These are phyloP conservation scores for Irena cyanogastra DNA, from an alignment of 2,113 vertebrate species.

Conservation along the genomic window DNA sequence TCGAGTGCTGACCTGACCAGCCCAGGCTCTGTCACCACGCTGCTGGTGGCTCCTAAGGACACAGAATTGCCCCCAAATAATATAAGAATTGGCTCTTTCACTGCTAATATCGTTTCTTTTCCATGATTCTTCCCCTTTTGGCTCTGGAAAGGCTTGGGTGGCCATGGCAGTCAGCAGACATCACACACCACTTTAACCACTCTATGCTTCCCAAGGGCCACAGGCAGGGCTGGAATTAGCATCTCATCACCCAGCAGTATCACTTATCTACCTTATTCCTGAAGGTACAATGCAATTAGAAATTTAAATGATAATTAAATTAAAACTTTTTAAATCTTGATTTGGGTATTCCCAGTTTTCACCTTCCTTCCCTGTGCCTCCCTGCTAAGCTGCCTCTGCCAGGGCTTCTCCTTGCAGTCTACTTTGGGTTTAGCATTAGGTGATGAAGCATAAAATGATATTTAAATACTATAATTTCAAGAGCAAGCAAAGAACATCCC, in stretches of 20 bases:
- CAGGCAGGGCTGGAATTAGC: neutral
- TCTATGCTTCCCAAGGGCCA: neutral
- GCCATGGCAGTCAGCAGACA: accelerated
- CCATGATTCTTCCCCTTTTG: accelerated
- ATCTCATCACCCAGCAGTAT: neutral
- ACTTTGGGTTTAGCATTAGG: neutral
- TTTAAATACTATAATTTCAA: constrained; percentile 27
- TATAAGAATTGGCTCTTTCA: accelerated
- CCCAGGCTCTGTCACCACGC: neutral
- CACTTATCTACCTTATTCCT: neutral
- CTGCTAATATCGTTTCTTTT: neutral
- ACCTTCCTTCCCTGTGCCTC: neutral
- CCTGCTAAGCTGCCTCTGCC: neutral
- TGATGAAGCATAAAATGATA: constrained; percentile 6
- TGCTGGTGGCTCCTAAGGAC: neutral
- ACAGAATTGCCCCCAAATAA: neutral
- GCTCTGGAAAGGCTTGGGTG: accelerated
- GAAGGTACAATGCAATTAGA: neutral
- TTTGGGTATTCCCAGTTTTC: accelerated
- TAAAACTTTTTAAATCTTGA: neutral
- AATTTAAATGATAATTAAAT: neutral
- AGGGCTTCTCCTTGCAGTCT: neutral
- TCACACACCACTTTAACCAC: neutral
- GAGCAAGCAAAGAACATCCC: neutral
- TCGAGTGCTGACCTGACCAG: neutral